Conservation (phyloP, 2,113 vertebrate species). For the Melierax canorus region DNA sequence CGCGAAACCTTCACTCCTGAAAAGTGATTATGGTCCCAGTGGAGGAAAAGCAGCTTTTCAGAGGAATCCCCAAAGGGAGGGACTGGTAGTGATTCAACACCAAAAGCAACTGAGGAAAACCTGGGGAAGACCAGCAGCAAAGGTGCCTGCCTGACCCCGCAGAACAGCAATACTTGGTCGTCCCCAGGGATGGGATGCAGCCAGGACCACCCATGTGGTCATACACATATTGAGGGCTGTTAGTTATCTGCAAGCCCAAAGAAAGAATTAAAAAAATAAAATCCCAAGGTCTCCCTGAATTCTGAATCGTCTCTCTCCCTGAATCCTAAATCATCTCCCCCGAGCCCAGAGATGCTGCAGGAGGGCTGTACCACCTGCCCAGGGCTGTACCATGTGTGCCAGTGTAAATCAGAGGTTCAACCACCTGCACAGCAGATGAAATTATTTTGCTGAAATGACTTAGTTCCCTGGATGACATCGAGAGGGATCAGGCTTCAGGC, state of each 20-base stretch:
- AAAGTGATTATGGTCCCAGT: background rate
- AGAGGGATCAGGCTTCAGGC: background rate
- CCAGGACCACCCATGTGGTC: background rate
- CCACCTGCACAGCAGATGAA: background rate
- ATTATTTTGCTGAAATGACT: background rate
- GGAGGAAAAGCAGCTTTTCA: background rate
- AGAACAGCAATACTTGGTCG: background rate
- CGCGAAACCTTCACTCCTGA: background rate
- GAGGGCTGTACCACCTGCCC: background rate
- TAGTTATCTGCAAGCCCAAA: background rate
- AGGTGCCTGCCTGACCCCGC: background rate
- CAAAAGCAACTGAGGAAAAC: background rate
- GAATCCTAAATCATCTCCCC: background rate
- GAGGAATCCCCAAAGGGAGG: background rate
- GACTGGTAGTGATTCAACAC: background rate
- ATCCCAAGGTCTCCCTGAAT: background rate
- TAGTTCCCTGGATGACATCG: background rate
- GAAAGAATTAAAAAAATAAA: background rate
- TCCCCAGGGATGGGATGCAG: background rate
- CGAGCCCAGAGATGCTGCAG: background rate
- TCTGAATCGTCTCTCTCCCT: too few species aligned
- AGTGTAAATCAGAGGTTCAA: background rate
- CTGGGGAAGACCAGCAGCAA: background rate
- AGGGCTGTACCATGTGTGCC: fast-evolving
- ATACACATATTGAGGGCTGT: background rate